A percentile compares a stretch with the other conserved stretches of the same genome.
phyloP scores from a whole-genome alignment of 35 echinoderm and acorn worm species.

The Ophiothrix spiculata region DNA sequence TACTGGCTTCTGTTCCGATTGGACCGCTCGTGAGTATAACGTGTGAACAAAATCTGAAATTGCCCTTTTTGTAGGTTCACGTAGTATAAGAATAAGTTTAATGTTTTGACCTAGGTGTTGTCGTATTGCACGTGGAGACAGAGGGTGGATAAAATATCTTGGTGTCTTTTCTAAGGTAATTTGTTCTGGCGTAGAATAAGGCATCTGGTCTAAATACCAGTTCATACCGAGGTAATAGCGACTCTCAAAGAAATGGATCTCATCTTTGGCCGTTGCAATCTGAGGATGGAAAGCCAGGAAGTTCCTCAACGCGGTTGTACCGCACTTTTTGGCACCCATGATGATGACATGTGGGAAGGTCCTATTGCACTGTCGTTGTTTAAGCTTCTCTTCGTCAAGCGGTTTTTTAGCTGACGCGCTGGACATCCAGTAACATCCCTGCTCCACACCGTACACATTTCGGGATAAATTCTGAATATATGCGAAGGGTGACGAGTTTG shows the following conservation, averaged over 20 bases:
- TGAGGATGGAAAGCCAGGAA: constrained; percentile 49
- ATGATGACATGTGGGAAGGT: constrained; percentile 54
- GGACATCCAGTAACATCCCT: neutral
- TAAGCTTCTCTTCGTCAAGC: neutral
- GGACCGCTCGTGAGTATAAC: neutral
- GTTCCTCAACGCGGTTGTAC: constrained; percentile 41
- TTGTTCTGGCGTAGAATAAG: constrained; percentile 52
- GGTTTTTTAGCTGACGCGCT: neutral
- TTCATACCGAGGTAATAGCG: constrained; percentile 36
- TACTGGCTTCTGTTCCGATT: neutral
- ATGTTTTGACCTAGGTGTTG: constrained; percentile 18
- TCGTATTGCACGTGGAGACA: constrained; percentile 29
- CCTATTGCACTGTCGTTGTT: constrained; percentile 10
- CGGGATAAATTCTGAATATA: neutral
- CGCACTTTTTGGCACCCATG: constrained; percentile 54
- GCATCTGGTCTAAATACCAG: constrained; percentile 73
- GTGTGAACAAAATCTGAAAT: constrained; percentile 48
- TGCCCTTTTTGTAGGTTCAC: constrained; percentile 48
- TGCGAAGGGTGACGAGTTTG: neutral
- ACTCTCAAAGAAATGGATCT: constrained; percentile 57
- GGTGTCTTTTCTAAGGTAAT: constrained; percentile 73
- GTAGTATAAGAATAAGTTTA: constrained; percentile 46
- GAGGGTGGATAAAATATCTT: constrained; percentile 56
- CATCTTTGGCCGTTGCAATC: constrained; percentile 25
- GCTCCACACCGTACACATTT: neutral